Evolutionary conservation across 2,888 invertebrate species (phyloP).

Genomic region (Crocallis elinguaria): DNA sequence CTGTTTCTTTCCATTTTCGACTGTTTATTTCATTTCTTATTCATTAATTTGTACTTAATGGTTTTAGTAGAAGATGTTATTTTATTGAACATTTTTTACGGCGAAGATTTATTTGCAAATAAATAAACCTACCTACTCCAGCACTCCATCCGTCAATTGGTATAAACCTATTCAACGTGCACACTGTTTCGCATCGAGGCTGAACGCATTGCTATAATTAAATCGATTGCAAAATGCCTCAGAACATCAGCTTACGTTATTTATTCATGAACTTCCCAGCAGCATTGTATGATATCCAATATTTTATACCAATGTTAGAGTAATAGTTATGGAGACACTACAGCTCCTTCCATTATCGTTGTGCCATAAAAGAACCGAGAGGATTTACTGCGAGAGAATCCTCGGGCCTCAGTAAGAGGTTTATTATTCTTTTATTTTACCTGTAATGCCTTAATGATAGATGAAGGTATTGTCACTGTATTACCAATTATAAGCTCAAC

Average conservation of each 20-base stretch:
- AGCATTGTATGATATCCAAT: neutral
- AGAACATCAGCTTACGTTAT: conserved; percentile 3
- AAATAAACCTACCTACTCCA: conserved; percentile 1
- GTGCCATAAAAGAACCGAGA: no score
- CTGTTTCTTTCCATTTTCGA: no score
- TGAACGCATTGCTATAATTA: conserved; percentile 18
- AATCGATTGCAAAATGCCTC: conserved; percentile 20
- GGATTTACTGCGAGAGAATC: no score
- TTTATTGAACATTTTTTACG: no score
- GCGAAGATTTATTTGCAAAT: no score
- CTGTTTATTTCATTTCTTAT: neutral
- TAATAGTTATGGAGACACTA: no score
- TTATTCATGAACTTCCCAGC: conserved; percentile 8
- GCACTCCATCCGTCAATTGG: neutral
- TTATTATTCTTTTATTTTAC: no score
- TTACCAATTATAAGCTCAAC: conserved; percentile 7
- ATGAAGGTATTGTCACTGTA: no score
- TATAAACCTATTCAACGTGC: conserved; percentile 4
- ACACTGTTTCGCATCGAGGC: conserved; percentile 8
- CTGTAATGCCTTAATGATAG: no score
- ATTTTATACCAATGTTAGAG: no score
- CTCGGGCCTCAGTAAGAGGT: no score
- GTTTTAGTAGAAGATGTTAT: neutral
- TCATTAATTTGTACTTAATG: neutral
- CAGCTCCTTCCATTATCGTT: no score